These are phyloP conservation scores for Takifugu bimaculatus DNA, from an alignment of 2,113 vertebrate genomes.

Conservation along the genomic window DNA sequence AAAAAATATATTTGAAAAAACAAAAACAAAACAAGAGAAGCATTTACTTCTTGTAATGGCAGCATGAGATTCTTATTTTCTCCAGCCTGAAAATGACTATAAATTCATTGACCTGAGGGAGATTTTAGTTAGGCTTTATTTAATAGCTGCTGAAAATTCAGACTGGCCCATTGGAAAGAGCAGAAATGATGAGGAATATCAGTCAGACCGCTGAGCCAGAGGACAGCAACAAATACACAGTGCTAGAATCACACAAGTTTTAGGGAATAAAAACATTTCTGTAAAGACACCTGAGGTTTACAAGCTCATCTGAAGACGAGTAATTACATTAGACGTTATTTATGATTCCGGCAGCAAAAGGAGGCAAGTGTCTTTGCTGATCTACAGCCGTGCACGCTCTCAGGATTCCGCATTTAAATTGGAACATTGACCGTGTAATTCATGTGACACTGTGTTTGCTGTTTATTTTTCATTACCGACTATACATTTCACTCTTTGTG, in stretches of 20 bases:
- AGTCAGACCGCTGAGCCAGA: constrained; percentile 70
- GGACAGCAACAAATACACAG: constrained; percentile 73
- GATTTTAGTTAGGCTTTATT: constrained; percentile 1
- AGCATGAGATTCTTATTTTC: no score
- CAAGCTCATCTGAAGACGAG: constrained; percentile 70
- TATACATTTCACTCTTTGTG: constrained; percentile 39
- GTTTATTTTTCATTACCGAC: constrained; percentile 59
- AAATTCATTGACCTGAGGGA: neutral
- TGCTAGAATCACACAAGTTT: constrained; percentile 70
- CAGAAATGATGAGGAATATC: constrained; percentile 66
- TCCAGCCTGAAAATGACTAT: constrained; percentile 7
- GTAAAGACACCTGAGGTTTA: constrained; percentile 66
- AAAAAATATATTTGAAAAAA: neutral
- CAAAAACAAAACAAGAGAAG: no score
- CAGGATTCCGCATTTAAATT: constrained; percentile 76
- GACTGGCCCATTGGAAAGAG: constrained; percentile 15
- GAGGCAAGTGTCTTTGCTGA: constrained; percentile 60
- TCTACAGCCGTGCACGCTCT: constrained; percentile 51
- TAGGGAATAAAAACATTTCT: constrained; percentile 74
- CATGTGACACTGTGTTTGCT: constrained; percentile 46
- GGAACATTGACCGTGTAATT: constrained; percentile 72
- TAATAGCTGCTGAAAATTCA: neutral
- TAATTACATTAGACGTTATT: constrained; percentile 68
- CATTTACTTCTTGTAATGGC: no score
- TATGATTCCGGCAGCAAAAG: constrained; percentile 59